A percentile compares a stretch with the other conserved stretches of the same genome.
phyloP scores from a whole-genome alignment of 2,888 invertebrate species.

The Agrotis ipsilon region DNA sequence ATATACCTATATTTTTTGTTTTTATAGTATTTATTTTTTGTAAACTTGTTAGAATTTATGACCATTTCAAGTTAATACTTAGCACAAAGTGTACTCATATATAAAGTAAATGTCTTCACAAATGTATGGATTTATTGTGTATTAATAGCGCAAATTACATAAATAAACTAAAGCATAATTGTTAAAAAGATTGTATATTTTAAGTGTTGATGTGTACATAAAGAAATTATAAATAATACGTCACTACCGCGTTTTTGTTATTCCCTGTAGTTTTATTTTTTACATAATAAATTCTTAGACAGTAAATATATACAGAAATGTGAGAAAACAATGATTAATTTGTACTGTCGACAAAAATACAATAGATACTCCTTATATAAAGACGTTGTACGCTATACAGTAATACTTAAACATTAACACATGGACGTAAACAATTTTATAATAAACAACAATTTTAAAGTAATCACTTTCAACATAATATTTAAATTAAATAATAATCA shows the following conservation, averaged over 20 bases:
- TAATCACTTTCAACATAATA: constrained; percentile 43
- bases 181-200: constrained; percentile 72
- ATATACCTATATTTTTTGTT: not conserved
- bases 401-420: constrained; percentile 57
- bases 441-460: constrained; percentile 51
- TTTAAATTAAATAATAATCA: constrained; percentile 38
- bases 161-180: constrained; percentile 65
- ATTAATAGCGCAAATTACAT: constrained; percentile 53
- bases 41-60: constrained; percentile 49
- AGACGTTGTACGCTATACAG: constrained; percentile 45
- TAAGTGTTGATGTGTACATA: constrained; percentile 87
- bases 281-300: constrained; percentile 39
- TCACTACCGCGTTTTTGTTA: constrained; percentile 68
- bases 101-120: constrained; percentile 40
- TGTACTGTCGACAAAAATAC: constrained; percentile 57
- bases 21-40: constrained; percentile 18
- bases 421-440: constrained; percentile 56
- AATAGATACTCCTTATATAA: constrained; percentile 28
- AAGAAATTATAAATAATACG: constrained; percentile 74
- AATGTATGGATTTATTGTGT: constrained; percentile 26
- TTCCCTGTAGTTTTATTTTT: constrained; percentile 69
- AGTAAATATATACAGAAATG: constrained; percentile 40
- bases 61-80: constrained; percentile 48
- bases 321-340: constrained; percentile 38
- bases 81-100: constrained; percentile 54